Evolutionary conservation across 2,113 vertebrate genomes (phyloP).

Genomic region (Anhinga rufa): DNA sequence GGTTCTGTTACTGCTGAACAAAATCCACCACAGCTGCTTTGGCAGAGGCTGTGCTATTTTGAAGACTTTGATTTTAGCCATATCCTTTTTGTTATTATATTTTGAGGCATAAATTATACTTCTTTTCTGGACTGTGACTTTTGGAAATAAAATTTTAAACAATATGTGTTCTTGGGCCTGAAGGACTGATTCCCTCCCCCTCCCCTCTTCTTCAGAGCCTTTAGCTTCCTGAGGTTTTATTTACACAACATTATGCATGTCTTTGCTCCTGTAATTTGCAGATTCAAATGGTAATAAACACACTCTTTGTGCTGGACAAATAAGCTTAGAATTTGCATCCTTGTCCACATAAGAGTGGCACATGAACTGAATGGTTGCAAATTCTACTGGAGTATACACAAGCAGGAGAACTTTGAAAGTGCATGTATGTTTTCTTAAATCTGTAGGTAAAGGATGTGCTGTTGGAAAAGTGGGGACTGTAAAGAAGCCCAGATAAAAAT

Average conservation of each 20-base stretch:
- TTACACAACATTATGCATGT: background rate
- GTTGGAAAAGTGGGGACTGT: background rate
- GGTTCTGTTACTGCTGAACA: background rate
- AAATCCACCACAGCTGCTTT: background rate
- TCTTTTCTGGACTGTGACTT: background rate
- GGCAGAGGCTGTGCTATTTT: background rate
- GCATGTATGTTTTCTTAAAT: background rate
- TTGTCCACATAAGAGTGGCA: background rate
- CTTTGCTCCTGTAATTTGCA: background rate
- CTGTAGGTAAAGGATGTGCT: background rate
- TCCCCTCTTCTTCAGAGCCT: background rate
- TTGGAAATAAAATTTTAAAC: background rate
- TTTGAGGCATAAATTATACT: background rate
- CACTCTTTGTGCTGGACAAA: background rate
- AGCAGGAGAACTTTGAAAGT: background rate
- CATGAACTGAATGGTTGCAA: background rate
- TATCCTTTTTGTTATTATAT: background rate
- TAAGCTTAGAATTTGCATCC: background rate
- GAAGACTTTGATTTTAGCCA: background rate
- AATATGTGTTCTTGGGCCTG: background rate
- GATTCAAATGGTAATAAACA: background rate
- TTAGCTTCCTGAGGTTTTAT: background rate
- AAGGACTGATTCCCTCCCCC: background rate
- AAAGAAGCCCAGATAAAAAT: background rate
- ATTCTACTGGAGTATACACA: background rate